These are phyloP conservation scores for Synergus japonicus DNA, from an alignment of 2,888 invertebrate species.

Conservation along the genomic window DNA sequence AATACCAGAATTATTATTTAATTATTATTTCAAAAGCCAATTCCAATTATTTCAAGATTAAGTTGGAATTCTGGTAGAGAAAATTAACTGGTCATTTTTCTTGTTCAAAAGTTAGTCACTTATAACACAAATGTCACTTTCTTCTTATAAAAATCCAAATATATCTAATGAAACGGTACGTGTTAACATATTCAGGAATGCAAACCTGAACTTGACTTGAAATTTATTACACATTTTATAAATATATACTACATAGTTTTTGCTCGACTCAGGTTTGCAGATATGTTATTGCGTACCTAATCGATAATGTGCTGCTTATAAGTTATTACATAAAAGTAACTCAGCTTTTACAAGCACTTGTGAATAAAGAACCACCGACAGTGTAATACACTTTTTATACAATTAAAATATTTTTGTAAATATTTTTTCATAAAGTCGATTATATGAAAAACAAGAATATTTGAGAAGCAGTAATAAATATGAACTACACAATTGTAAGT, in stretches of 20 bases:
- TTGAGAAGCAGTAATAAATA: not conserved
- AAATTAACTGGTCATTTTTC: too few relatives aligned
- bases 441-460: not conserved
- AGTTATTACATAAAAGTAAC: constrained; percentile 14
- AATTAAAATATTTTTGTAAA: too few relatives aligned
- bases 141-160: too few relatives aligned
- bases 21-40: not conserved
- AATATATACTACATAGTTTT: not conserved
- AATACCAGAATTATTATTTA: not conserved
- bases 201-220: too few relatives aligned
- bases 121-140: too few relatives aligned
- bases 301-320: constrained; percentile 30
- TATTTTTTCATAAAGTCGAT: too few relatives aligned
- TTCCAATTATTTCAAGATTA: not conserved
- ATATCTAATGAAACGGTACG: too few relatives aligned
- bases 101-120: too few relatives aligned
- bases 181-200: too few relatives aligned
- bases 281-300: constrained; percentile 12
- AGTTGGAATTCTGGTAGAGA: not conserved
- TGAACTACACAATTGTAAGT: too few relatives aligned
- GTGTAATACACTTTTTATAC: too few relatives aligned
- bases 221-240: constrained; percentile 1
- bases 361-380: too few relatives aligned
- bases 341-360: not conserved
- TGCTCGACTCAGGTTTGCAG: constrained; percentile 4